Base-by-base conservation (phyloP, 2,113 vertebrate genomes). In the Apeltes quadracus region DNA sequence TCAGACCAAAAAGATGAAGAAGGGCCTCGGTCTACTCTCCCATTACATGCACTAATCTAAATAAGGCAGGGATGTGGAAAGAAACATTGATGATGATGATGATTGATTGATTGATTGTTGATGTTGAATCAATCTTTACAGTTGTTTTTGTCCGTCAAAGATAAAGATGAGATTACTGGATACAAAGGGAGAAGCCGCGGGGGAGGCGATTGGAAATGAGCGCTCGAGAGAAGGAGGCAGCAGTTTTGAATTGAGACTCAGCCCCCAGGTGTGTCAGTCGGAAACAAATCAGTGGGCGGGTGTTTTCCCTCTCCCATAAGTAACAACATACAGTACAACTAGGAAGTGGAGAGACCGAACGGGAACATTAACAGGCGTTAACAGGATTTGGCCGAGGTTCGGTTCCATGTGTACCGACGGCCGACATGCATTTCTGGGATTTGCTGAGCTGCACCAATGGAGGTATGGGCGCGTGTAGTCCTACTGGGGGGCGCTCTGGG, bases 381-480 rank as follows among this genome's bases (percentile, higher is more conserved):
- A n/a, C 56, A 46, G 39, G 70, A 63, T 62, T 70, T 36, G 61
- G 69, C 75, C 0, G 81, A 82, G 84, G 79, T 56, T 72, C 69
- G 58, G 41, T 64, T 69, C 78, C 81, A 76, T 83, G 79, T 22
- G 14, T 38, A 44, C 61, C 29, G 39, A 58, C 74, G 75, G 70
- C 75, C 54, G 84, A 63, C 65, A 92, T 92, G 91, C 91, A 91
- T 76, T 92, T 92, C 78, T 91, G 87, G 88, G 87, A 91, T 78
- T 81, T 92, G 77, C 76, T 92, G 25, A 85, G 89, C 82, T 92
- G 91, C 84, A 85, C 88, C 76, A 85, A 73, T 67, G 78, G 82
- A 91, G 91, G 91, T 92, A 92, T 29, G 86, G 75, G 72, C 25
- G 61, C n/a, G 8, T 81, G 36, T 27, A 29, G 66, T 59, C 55